Base-by-base conservation (phyloP, 2,113 vertebrate species). In the Origma solitaria region DNA sequence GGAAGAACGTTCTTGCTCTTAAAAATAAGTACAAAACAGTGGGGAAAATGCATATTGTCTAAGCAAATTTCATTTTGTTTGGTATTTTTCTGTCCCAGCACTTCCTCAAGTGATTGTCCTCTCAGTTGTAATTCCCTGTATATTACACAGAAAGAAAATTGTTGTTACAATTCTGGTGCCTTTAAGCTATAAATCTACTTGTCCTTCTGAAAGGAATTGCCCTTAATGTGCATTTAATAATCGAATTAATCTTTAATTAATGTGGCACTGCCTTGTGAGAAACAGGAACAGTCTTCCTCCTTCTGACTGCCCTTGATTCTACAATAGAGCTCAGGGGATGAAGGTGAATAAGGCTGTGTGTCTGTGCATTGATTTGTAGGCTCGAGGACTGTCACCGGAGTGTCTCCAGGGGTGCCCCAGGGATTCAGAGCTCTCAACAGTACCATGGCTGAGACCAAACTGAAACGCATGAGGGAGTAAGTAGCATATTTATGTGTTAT, bases 391-490 rank as follows among this genome's bases (percentile, higher is more conserved):
- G 61, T 94, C 91, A 95, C 87, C 88, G 4, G 81, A 22, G 24
- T 47, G 81, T 96, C 94, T 93, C 91, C 94, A 92, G 92, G 70
- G 28, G 7, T 11, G 20, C 68, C 88, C 38, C 90, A 49, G 40
- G 86, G 70, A 96, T 86, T 89, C 38, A 85, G 94, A 50, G 20
- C 81, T 83, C 93, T 98, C 96, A 98, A 97, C 95, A 94, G 77
- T 11, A 77, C 81, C 5, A 97, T 96, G 97, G 97, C 97, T 44
- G 70, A 94, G 90, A 96, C 97, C 90, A 98, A 90, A 90, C 81
- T 98, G 95, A 96, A 97, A 40, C 91, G 3, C 92, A 96, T 98
- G 95, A 97, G 89, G 85, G 97, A 98, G 98, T 98, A 95, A 98
- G 98, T 98, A 75, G 33, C 13, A 6, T 91, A 44, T 50, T 84